A percentile compares a stretch with the other conserved stretches of the same genome.
Conservation (phyloP, 2,888 invertebrate species). For the Ophion costatus region DNA sequence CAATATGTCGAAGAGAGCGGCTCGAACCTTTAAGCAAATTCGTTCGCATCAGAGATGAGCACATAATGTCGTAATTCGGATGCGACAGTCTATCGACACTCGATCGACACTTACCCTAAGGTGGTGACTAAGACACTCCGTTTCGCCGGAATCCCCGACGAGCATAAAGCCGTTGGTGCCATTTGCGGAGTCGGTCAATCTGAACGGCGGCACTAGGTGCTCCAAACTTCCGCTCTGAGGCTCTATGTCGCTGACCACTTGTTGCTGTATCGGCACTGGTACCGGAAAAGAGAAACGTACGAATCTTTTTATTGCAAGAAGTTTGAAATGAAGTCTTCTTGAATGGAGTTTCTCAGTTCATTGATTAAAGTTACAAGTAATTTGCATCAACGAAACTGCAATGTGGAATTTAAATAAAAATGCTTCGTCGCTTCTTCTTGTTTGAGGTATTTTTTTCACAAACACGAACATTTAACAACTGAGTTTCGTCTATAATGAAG, state of each 20-base stretch:
- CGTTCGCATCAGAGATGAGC: not conserved
- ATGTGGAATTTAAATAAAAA: too few relatives aligned
- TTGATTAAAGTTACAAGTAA: too few relatives aligned
- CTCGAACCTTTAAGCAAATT: slow-evolving; percentile 86
- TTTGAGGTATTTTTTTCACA: too few relatives aligned
- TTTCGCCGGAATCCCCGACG: slow-evolving; percentile 93
- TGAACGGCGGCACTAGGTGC: slow-evolving; percentile 92
- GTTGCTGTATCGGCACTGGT: slow-evolving; percentile 84
- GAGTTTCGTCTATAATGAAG: too few relatives aligned
- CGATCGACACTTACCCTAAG: slow-evolving; percentile 83
- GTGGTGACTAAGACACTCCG: slow-evolving; percentile 87
- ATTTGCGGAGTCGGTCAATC: slow-evolving; percentile 91
- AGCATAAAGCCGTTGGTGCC: slow-evolving; percentile 96
- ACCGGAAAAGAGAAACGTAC: not conserved
- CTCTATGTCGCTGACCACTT: slow-evolving; percentile 87
- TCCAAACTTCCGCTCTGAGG: slow-evolving; percentile 91
- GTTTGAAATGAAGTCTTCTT: not conserved
- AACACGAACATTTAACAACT: too few relatives aligned
- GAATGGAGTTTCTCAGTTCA: not conserved
- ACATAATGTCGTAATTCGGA: not conserved
- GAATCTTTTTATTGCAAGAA: not conserved
- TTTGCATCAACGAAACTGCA: not conserved
- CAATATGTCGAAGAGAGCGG: slow-evolving; percentile 94
- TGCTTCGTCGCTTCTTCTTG: too few relatives aligned
- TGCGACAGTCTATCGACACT: not conserved